Conservation (phyloP, 1,140 invertebrate species). For the Meteorus sp. region DNA sequence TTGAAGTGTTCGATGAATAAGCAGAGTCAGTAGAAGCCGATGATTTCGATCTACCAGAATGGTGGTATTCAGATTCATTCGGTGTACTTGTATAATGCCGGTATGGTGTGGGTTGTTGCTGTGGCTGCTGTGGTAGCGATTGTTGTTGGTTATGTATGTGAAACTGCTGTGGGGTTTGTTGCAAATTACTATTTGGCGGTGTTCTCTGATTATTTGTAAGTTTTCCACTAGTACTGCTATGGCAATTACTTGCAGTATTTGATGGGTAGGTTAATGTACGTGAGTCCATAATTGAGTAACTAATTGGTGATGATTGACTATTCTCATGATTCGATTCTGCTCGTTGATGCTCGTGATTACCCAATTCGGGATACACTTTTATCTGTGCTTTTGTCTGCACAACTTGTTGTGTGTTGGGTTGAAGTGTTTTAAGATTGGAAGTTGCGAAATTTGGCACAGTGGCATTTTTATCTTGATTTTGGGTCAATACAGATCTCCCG, state of each 20-base stretch:
- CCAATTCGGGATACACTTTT: slow-evolving; percentile 69
- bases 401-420: slow-evolving; percentile 48
- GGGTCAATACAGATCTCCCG: slow-evolving; percentile 35
- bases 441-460: too few species aligned
- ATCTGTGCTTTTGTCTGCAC: slow-evolving; percentile 71
- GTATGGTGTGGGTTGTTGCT: slow-evolving; percentile 57
- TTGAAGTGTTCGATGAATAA: slow-evolving; percentile 64
- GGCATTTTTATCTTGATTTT: slow-evolving; percentile 52
- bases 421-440: too few species aligned
- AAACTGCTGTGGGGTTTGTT: slow-evolving; percentile 49
- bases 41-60: slow-evolving; percentile 63
- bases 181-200: slow-evolving; percentile 42
- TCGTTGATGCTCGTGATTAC: slow-evolving; percentile 52
- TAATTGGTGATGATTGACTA: slow-evolving; percentile 73
- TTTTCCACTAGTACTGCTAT: slow-evolving; percentile 41
- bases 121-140: slow-evolving; percentile 47
- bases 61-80: slow-evolving; percentile 67
- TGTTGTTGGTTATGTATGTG: slow-evolving; percentile 42
- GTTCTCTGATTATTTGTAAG: slow-evolving; percentile 51
- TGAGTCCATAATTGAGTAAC: slow-evolving; percentile 74
- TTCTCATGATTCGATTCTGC: slow-evolving; percentile 59
- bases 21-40: slow-evolving; percentile 66
- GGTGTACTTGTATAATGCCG: slow-evolving; percentile 64
- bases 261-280: slow-evolving; percentile 64
- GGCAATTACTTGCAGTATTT: slow-evolving; percentile 52